Evolutionary conservation across 2,888 invertebrate genomes (phyloP), one percentile per base, ranked within the genome.

Genomic region (Dasypolia templi): DNA sequence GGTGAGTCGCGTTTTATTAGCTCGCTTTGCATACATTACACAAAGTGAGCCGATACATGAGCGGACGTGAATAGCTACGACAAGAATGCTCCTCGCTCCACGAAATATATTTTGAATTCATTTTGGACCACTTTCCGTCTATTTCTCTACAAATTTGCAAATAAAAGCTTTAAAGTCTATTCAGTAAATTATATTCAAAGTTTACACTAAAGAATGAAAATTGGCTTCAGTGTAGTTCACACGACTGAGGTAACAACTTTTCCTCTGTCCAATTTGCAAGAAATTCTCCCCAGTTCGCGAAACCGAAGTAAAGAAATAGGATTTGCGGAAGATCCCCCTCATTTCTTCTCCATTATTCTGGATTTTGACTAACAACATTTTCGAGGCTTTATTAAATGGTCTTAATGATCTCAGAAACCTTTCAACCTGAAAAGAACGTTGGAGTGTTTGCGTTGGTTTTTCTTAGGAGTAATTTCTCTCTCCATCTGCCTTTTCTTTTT

Each of bases 1-100:
- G 87, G 89, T 92, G 91, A 91, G 88, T 91, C 89, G 92, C 92
- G 91, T 93, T 95, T 94, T 95, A 95, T 95, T 95, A 95, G 94
- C 92, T 92, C 93, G 93, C 92, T 93, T 92, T 93, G 94, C 93
- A 94, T 95, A 93, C 91, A 94, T 94, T 94, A 94, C 90, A 85
- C 90, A 87, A 85, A 85, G 86, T 88, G 84, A 85, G 83, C 91
- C 93, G 92, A 93, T 93, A 91, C 90, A 91, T 87, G 89, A 85
- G 83, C 88, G 86, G 86, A 89, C 87, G 85, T 86, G 89, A 83
- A 87, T 87, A 82, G 85, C 87, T 88, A 80, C 83, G 75, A 83
- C 89, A 88, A 88, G 89, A 90, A 89, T 89, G 87, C 83, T 83
- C 72, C 61, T 56, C 72, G 55, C 62, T 62, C 49, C 35, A 66